These are phyloP conservation scores for Ichneumon xanthorius DNA, from an alignment of 2,888 invertebrate genomes.

Conservation along the genomic window DNA sequence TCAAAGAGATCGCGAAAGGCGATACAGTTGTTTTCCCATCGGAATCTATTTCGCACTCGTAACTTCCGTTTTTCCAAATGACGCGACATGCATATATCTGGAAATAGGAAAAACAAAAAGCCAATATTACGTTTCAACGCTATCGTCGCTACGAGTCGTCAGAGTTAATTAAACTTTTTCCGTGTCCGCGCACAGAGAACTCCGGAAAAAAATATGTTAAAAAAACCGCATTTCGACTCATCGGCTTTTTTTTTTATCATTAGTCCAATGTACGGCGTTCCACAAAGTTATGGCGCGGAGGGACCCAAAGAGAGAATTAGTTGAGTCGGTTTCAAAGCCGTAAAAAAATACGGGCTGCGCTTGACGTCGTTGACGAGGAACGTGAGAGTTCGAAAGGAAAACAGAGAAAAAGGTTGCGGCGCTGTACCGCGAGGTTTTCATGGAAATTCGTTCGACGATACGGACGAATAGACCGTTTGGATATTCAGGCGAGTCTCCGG, in stretches of 20 bases:
- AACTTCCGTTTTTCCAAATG: neutral
- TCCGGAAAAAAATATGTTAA: neutral
- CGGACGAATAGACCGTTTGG: constrained; percentile 40
- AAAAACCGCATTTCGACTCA: constrained; percentile 33
- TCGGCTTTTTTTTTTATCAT: constrained; percentile 10
- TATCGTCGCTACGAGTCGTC: constrained; percentile 22
- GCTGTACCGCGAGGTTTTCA: constrained; percentile 31
- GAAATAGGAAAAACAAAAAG: constrained; percentile 6
- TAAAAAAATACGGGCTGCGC: constrained; percentile 36
- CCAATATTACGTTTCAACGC: constrained; percentile 16
- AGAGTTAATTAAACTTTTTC: constrained; percentile 17
- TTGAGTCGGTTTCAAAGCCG: constrained; percentile 45
- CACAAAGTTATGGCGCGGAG: constrained; percentile 1
- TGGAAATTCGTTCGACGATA: constrained; percentile 24
- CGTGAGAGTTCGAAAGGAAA: constrained; percentile 42
- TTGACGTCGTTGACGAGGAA: constrained; percentile 30
- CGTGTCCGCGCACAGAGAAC: neutral
- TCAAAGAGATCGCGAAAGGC: neutral
- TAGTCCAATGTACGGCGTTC: neutral
- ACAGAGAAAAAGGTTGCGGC: constrained; percentile 33
- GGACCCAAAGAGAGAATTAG: constrained; percentile 21
- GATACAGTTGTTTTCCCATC: neutral
- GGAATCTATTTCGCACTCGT: neutral
- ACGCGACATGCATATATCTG: neutral
- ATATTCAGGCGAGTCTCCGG: constrained; percentile 24